A percentile compares a stretch with the other conserved stretches of the same genome.
Evolutionary conservation across 2,797 vertebrate genomes (phyloP).

Genomic region (Clarias pachynema): DNA sequence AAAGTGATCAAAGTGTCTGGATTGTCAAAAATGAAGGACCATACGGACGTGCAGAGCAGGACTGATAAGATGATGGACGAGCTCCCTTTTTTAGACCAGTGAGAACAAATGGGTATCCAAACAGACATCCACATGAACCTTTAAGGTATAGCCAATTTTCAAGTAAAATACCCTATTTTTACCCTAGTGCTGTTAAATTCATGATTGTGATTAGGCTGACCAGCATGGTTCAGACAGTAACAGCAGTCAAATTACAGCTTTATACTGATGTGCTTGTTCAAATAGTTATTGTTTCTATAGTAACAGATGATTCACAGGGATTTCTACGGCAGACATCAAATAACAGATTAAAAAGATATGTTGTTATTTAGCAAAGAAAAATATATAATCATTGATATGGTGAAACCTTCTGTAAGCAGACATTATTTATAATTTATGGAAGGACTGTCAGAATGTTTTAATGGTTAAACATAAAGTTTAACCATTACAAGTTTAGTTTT

Average conservation of each 20-base stretch:
- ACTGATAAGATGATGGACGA: constrained; percentile 42
- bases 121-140: background rate
- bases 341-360: background rate
- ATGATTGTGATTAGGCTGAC: background rate
- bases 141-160: background rate
- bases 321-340: background rate
- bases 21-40: constrained; percentile 49
- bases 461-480: background rate
- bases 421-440: background rate
- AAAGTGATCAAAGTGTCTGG: constrained; percentile 56
- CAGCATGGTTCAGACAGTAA: background rate
- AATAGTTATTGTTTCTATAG: background rate
- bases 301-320: background rate
- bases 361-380: constrained; percentile 2
- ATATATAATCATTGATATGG: background rate
- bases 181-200: background rate
- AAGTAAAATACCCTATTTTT: background rate
- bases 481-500: background rate
- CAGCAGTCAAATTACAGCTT: background rate
- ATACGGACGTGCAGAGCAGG: constrained; percentile 41
- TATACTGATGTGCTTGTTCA: background rate
- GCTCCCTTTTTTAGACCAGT: constrained; percentile 2
- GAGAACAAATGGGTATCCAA: no score
- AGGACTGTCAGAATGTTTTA: background rate
- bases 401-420: background rate